Evolutionary conservation across 2,797 vertebrate species (phyloP), one percentile per base, ranked within the genome.

Genomic region (Enteromius argenteus): DNA sequence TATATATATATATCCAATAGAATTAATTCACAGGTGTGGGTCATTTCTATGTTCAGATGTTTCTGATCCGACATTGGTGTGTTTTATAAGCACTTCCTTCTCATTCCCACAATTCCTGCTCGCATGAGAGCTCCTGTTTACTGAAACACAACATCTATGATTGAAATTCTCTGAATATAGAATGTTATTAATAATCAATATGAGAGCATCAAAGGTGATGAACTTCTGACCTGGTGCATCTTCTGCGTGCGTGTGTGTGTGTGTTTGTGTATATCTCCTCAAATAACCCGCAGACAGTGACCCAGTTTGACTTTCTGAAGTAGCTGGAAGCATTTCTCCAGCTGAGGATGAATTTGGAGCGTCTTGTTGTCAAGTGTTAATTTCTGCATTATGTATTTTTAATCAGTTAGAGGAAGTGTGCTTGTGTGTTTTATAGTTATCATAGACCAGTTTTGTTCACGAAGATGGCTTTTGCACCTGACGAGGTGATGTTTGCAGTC

Each of bases 241-340:
- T 1, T 5, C 1, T 35, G 17, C 8, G 14, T 9, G 39, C 7
- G 68, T 42, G n/a, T 27, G 21, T 2, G 21, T 2, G 37, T 5
- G 13, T 9, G 42, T 30, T 23, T 19, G 44, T 2, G 23, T 3
- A 14, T 35, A 7, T 77, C 3, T 58, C 89, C 90, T 91, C 79
- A 87, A 84, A 91, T 92, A 92, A 93, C 91, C 91, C 89, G 85
- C 87, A 84, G 88, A 90, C 88, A 86, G 89, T 91, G 92, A 85
- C 93, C 93, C 93, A 89, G 92, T 91, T 90, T 88, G 74, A 79
- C 64, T 80, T 88, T 92, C 93, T 94, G 92, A 93, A 93, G 91
- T 64, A 19, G 88, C 88, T 76, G 87, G 86, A 86, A 88, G 91
- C 87, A 90, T 92, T 90, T 90, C 90, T 89, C 89, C 91, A 94